Evolutionary conservation across 2,797 vertebrate species (phyloP).

Genomic region (Anguilla obscura): DNA sequence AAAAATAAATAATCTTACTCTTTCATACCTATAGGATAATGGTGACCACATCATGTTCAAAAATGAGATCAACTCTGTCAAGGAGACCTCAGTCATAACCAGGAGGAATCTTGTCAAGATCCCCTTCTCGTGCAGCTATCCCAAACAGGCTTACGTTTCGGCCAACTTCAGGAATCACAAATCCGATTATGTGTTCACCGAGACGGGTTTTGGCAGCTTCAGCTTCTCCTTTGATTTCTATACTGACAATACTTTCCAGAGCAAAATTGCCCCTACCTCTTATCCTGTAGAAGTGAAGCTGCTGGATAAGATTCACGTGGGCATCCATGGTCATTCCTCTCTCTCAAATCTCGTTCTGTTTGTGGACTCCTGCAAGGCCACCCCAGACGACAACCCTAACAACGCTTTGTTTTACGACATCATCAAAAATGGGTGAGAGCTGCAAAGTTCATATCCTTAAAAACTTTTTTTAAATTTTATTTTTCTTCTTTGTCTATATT

Average conservation of each 20-base stretch:
- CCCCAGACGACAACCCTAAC: slow-evolving; percentile 61
- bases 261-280: slow-evolving; percentile 41
- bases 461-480: not conserved
- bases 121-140: slow-evolving; percentile 63
- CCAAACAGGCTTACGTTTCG: slow-evolving; percentile 60
- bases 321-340: slow-evolving; percentile 62
- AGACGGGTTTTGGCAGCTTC: slow-evolving; percentile 70
- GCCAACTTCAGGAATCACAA: slow-evolving; percentile 56
- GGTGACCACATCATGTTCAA: slow-evolving; percentile 62
- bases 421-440: slow-evolving; percentile 65
- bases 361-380: slow-evolving; percentile 72
- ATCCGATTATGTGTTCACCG: slow-evolving; percentile 66
- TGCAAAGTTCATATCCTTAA: not conserved
- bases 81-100: slow-evolving; percentile 54
- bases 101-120: slow-evolving; percentile 56
- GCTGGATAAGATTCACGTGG: slow-evolving; percentile 62
- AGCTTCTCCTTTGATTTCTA: slow-evolving; percentile 65
- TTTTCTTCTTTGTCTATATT: not conserved
- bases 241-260: slow-evolving; percentile 51
- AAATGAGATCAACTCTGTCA: slow-evolving; percentile 65
- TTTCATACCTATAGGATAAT: slow-evolving; percentile 53
- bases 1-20: not conserved
- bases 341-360: slow-evolving; percentile 63
- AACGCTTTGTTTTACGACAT: slow-evolving; percentile 63
- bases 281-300: slow-evolving; percentile 68